Percentiles rank a stretch among this genome's conserved stretches.
phyloP scores from a whole-genome alignment of 1,140 invertebrate genomes.

The Lamellibrachia luymesi region DNA sequence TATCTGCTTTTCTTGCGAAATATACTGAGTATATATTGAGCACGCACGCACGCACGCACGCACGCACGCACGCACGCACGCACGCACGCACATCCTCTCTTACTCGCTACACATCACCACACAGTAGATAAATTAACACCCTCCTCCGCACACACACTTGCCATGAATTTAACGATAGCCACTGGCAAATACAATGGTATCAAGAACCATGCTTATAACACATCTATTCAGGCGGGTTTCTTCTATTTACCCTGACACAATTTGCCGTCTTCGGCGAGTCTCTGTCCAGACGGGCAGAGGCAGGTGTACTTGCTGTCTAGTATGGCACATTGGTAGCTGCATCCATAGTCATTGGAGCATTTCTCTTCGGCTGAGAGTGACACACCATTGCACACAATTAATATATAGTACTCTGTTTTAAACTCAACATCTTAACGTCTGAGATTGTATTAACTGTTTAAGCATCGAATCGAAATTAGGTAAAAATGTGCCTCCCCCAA shows the following conservation, averaged over 20 bases:
- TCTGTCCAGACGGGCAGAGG: conserved; percentile 19
- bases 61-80: too few relatives aligned
- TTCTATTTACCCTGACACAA: conserved; percentile 19
- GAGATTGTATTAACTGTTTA: too few relatives aligned
- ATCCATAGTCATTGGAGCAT: conserved; percentile 4
- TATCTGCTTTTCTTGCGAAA: neutral
- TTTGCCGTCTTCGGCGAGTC: neutral
- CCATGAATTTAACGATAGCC: too few relatives aligned
- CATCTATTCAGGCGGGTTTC: neutral
- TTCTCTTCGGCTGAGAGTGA: conserved; percentile 8
- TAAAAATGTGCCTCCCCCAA: too few relatives aligned
- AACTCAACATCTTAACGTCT: neutral
- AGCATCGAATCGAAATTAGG: too few relatives aligned
- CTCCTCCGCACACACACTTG: too few relatives aligned
- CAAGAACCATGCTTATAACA: neutral
- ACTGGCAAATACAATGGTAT: neutral
- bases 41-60: neutral
- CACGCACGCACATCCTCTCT: neutral
- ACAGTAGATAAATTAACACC: neutral
- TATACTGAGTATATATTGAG: neutral
- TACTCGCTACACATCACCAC: neutral
- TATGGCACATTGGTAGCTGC: conserved; percentile 23
- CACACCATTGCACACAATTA: neutral
- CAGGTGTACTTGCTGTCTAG: conserved; percentile 20
- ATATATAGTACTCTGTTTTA: neutral